Evolutionary conservation across 2,797 vertebrate genomes (phyloP).

Genomic region (Gymnopithys bicolor): DNA sequence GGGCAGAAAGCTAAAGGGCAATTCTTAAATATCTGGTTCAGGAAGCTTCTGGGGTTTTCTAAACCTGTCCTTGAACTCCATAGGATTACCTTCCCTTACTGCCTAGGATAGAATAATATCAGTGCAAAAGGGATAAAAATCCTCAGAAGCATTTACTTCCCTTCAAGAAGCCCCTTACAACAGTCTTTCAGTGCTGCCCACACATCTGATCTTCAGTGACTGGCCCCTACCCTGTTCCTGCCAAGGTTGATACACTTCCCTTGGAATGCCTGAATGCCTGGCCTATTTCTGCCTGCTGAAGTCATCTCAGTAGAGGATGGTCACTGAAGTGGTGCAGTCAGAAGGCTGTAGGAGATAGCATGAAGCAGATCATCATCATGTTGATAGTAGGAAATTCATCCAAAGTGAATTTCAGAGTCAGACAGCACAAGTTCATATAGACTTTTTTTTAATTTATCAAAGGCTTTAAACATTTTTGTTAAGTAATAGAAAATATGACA

Average conservation of each 20-base stretch:
- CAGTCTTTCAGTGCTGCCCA: background rate
- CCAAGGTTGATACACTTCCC: background rate
- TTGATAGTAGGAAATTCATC: background rate
- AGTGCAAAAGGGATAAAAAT: background rate
- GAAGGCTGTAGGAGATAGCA: background rate
- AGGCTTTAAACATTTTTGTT: background rate
- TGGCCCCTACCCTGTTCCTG: background rate
- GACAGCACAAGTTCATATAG: rapidly evolving
- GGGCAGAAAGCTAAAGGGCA: background rate
- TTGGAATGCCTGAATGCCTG: background rate
- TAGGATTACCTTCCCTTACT: background rate
- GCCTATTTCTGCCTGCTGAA: background rate
- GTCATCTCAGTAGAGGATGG: background rate
- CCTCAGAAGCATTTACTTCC: background rate
- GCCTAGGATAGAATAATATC: background rate
- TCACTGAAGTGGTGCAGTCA: background rate
- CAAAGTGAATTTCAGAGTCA: background rate
- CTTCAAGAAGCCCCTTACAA: background rate
- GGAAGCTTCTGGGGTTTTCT: background rate
- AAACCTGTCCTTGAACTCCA: background rate
- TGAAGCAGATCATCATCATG: background rate
- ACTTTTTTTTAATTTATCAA: background rate
- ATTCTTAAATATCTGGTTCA: background rate
- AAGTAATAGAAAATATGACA: background rate
- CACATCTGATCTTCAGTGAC: background rate